phyloP scores from a whole-genome alignment of 1,140 invertebrate genomes.

The Drosophila nikananu region DNA sequence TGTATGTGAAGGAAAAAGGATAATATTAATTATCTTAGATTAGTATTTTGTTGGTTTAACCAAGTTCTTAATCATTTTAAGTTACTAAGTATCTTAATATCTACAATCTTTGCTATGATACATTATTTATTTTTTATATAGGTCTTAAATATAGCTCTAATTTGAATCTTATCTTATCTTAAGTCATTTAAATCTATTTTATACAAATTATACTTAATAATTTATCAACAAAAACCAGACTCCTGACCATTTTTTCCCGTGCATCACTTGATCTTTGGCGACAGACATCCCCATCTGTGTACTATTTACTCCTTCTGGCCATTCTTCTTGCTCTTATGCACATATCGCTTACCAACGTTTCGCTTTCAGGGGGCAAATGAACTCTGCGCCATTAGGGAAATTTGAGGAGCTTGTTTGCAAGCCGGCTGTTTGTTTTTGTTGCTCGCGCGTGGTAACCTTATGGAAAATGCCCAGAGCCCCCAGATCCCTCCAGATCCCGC shows the following conservation, averaged over 20 bases:
- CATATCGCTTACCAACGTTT: slow-evolving; percentile 60
- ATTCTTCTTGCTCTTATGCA: slow-evolving; percentile 16
- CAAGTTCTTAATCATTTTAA: too few relatives aligned
- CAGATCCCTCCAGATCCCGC: not conserved
- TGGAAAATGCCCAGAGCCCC: slow-evolving; percentile 71
- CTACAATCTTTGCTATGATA: too few relatives aligned
- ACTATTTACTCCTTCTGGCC: slow-evolving; percentile 23
- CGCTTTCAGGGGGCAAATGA: slow-evolving; percentile 63
- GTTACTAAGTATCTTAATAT: too few relatives aligned
- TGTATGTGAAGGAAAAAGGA: too few relatives aligned
- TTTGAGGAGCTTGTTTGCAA: slow-evolving; percentile 71
- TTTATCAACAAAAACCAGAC: not conserved
- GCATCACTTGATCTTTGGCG: slow-evolving; percentile 37
- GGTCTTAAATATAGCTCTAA: too few relatives aligned
- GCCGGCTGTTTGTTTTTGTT: slow-evolving; percentile 12
- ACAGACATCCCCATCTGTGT: slow-evolving; percentile 17
- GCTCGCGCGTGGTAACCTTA: slow-evolving; percentile 58
- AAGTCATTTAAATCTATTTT: too few relatives aligned
- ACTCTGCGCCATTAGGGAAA: slow-evolving; percentile 80
- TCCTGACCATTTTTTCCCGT: not conserved
- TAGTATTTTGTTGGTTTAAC: not conserved
- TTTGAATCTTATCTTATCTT: too few relatives aligned
- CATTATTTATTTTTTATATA: too few relatives aligned
- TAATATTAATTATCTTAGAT: not conserved
- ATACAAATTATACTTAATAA: too few relatives aligned